Evolutionary conservation across 2,888 invertebrate species (phyloP).

Genomic region (Drosophila birchii): DNA sequence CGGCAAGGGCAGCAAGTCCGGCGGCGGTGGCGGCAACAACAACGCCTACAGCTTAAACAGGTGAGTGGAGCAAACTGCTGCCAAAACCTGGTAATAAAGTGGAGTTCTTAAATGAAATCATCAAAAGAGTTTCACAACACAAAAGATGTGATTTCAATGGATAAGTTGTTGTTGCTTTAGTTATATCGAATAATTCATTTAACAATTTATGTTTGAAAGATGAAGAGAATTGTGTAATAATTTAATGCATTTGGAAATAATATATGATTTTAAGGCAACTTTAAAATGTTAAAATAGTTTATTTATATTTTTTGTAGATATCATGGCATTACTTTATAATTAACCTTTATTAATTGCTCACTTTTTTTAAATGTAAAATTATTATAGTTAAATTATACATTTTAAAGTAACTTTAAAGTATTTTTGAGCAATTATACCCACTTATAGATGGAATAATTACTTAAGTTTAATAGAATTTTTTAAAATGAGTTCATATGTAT

Average conservation of each 20-base stretch:
- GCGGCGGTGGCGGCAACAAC: slow-evolving; percentile 76
- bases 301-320: no score
- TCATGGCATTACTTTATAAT: background rate
- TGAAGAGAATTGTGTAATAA: background rate
- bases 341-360: background rate
- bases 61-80: slow-evolving; percentile 52
- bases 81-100: background rate
- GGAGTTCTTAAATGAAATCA: background rate
- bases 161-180: background rate
- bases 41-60: slow-evolving; percentile 83
- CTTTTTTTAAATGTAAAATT: background rate
- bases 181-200: background rate
- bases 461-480: no score
- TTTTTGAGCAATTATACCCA: background rate
- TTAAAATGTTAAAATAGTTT: no score
- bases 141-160: background rate
- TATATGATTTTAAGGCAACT: no score
- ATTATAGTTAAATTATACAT: no score
- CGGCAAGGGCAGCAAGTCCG: slow-evolving; percentile 83
- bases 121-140: background rate
- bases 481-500: no score
- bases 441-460: background rate
- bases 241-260: background rate
- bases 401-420: background rate
- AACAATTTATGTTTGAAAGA: background rate